Evolutionary conservation across 2,888 invertebrate genomes (phyloP).

Genomic region (Euclidia mi): DNA sequence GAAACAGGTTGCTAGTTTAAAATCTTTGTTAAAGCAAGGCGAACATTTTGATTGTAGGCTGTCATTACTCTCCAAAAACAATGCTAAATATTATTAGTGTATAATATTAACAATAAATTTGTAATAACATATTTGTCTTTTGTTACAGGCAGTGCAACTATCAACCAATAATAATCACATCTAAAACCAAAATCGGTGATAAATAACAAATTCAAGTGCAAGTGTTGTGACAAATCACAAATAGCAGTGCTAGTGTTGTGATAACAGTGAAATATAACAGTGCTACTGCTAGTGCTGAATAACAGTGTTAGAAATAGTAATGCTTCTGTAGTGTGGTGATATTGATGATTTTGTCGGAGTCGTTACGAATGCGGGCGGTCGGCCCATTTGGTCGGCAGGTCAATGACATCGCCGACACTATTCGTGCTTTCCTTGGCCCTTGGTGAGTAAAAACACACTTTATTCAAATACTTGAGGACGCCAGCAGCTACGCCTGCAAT

Average conservation of each 20-base stretch:
- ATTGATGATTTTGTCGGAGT: conserved; percentile 76
- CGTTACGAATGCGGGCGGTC: conserved; percentile 78
- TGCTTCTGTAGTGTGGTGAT: conserved; percentile 58
- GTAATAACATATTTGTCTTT: conserved; percentile 33
- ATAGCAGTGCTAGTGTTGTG: no score
- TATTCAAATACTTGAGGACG: no score
- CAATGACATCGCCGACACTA: conserved; percentile 85
- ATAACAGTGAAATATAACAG: conserved; percentile 21
- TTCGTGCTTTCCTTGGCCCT: conserved; percentile 79
- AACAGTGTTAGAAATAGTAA: conserved; percentile 42
- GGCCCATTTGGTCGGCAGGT: conserved; percentile 83
- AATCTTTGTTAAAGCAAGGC: no score
- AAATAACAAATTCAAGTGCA: no score
- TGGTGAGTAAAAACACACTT: conserved; percentile 68
- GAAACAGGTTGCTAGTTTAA: no score
- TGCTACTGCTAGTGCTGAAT: conserved; percentile 16
- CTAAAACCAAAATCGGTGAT: conserved; percentile 7
- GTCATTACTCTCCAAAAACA: no score
- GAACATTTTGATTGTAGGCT: no score
- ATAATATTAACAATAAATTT: no score
- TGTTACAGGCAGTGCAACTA: conserved; percentile 44
- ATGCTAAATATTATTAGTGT: no score
- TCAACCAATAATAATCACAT: background rate
- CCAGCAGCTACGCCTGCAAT: no score
- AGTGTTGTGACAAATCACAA: background rate